phyloP scores from a whole-genome alignment of 2,888 invertebrate genomes.

The Limnephilus auricula region DNA sequence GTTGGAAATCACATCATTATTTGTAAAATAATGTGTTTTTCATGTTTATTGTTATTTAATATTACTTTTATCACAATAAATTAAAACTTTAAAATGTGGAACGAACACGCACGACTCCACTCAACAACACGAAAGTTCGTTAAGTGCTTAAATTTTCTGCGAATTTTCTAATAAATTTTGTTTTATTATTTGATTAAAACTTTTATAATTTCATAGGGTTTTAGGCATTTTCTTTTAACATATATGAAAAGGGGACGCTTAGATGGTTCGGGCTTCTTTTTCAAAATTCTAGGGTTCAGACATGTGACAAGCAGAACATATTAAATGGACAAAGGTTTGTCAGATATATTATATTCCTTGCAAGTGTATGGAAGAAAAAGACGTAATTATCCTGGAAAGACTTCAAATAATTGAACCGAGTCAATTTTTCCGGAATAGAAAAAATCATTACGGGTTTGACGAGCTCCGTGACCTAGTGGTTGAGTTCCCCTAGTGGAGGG shows the following conservation, averaged over 20 bases:
- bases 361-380: no score
- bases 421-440: no score
- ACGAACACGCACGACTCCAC: constrained; percentile 15
- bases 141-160: not conserved
- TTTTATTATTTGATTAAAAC: not conserved
- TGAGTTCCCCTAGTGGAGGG: no score
- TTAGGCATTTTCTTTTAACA: not conserved
- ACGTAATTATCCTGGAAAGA: no score
- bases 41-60: not conserved
- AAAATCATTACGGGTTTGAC: no score
- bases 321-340: no score
- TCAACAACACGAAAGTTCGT: not conserved
- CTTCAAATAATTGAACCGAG: no score
- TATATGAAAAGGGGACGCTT: not conserved
- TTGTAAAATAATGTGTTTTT: not conserved
- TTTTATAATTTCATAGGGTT: not conserved
- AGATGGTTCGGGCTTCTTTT: no score
- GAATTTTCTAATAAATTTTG: not conserved
- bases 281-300: no score
- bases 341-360: no score
- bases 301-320: no score
- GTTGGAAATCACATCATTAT: not conserved
- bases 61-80: not conserved
- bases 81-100: not conserved
- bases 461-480: no score